Evolutionary conservation across 2,888 invertebrate genomes (phyloP), one percentile per base, ranked within the genome.

Genomic region (Chironomus tentans): DNA sequence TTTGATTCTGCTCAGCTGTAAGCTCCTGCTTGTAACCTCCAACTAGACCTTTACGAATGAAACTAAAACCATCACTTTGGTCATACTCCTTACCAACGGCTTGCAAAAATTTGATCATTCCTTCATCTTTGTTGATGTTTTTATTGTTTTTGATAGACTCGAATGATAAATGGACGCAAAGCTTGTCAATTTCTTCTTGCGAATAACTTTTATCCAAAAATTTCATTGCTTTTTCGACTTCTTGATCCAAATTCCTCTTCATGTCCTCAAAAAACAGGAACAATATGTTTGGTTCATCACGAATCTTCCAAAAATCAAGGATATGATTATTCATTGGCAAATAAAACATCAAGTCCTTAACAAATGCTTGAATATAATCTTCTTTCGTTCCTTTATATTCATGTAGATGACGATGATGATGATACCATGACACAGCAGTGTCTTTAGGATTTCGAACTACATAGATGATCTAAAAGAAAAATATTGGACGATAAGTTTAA

Each of bases 201-300:
- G 77, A 70, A 7, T 77, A 56, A 10, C 77, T 72, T 68, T 77
- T 78, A 13, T 62, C 15, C 4, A 79, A 38, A 48, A 79, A 80
- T 15, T 76, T 50, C 28, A 76, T 70, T 0, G 79, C 68, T n/a
- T 77, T 61, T 4, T 70, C 5, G 10, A 81, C 75, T 0, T 80
- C 78, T 4, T 48, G 4, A 0, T 38, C 28, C 2, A 81, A 76
- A 77, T 81, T 77, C 0, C 71, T 76, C 22, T 79, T 80, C 81
- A 81, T 81, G 28, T 79, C 79, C 75, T 81, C 81, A 22, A 78
- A 81, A 46, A 80, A 81, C 0, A 79, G 77, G 74, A 81, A 81
- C 18, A 80, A 80, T 21, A 81, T 75, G 76, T 80, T 77, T 0
- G 78, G 13, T 28, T 81, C 77, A 21, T 80, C 61, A 5, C 2